These are phyloP conservation scores for Alosa sapidissima DNA, from an alignment of 2,797 vertebrate genomes.

Conservation along the genomic window DNA sequence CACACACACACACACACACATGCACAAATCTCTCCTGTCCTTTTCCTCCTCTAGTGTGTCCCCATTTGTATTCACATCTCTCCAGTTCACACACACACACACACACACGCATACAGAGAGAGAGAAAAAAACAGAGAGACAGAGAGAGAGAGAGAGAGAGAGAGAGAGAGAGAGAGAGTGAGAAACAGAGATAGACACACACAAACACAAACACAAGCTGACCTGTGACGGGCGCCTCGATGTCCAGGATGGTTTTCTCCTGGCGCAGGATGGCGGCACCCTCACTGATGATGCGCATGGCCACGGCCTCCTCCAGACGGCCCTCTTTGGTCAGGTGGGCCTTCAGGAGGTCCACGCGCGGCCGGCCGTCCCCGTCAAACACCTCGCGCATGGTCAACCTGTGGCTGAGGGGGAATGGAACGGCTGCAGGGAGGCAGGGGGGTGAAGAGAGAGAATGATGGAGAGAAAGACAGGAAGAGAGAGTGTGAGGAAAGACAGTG, in stretches of 20 bases:
- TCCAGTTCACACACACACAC: not conserved
- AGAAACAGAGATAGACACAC: not conserved
- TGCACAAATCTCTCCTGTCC: no score
- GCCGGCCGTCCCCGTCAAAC: conserved; percentile 81
- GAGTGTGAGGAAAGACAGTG: not conserved
- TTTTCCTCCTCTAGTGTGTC: not conserved
- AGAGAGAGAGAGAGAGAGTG: no score
- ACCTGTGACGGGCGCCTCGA: conserved; percentile 84
- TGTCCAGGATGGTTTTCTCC: conserved; percentile 84
- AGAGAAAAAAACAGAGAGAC: no score
- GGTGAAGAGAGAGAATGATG: not conserved
- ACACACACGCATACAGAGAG: not conserved
- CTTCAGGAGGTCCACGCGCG: conserved; percentile 81
- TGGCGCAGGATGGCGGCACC: conserved; percentile 81
- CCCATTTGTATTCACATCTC: not conserved
- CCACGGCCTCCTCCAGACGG: conserved; percentile 79
- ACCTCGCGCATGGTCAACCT: conserved; percentile 83
- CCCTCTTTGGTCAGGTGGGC: conserved; percentile 84
- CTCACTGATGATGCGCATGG: conserved; percentile 80
- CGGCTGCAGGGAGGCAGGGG: conserved; percentile 59
- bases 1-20: not conserved
- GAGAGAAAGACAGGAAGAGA: conserved; percentile 5
- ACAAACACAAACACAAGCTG: not conserved
- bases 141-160: no score
- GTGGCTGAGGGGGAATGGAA: conserved; percentile 84